Percentiles rank a stretch among this genome's conserved stretches.
Conservation (phyloP, 2,113 vertebrate species). For the Pituophis catenifer region DNA sequence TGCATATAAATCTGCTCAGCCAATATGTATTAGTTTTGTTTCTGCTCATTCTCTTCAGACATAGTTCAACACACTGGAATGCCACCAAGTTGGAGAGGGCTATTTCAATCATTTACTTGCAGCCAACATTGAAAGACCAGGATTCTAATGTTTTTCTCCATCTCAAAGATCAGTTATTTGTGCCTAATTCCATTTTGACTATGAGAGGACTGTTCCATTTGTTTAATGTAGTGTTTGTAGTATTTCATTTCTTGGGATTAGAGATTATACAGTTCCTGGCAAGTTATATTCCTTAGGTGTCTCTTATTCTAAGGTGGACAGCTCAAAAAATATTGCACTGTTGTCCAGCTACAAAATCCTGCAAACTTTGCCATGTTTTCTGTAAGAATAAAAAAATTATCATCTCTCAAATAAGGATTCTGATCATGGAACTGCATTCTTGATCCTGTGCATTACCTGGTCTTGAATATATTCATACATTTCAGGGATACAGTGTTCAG, state of each 20-base stretch:
- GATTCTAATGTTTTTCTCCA: no score
- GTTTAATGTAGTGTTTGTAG: not conserved
- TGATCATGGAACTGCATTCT: not conserved
- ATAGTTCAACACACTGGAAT: not conserved
- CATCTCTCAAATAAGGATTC: not conserved
- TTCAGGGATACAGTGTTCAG: conserved; percentile 67
- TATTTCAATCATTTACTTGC: not conserved
- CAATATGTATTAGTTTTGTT: not conserved
- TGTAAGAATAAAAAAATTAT: not conserved
- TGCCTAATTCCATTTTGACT: not conserved
- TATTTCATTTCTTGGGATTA: not conserved
- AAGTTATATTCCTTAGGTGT: not conserved
- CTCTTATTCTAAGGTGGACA: not conserved
- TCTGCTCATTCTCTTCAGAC: not conserved
- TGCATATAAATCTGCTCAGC: not conserved
- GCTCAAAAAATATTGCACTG: not conserved
- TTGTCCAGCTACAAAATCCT: not conserved
- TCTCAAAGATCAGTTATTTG: not conserved
- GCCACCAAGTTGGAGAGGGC: not conserved
- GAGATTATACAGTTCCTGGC: not conserved
- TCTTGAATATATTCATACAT: conserved; percentile 73
- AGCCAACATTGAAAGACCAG: not conserved
- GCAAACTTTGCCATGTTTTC: not conserved
- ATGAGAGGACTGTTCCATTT: not conserved
- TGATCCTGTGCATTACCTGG: conserved; percentile 67